phyloP scores from a whole-genome alignment of 53 echinoderm and acorn worm species.

The Paracentrotus lividus region DNA sequence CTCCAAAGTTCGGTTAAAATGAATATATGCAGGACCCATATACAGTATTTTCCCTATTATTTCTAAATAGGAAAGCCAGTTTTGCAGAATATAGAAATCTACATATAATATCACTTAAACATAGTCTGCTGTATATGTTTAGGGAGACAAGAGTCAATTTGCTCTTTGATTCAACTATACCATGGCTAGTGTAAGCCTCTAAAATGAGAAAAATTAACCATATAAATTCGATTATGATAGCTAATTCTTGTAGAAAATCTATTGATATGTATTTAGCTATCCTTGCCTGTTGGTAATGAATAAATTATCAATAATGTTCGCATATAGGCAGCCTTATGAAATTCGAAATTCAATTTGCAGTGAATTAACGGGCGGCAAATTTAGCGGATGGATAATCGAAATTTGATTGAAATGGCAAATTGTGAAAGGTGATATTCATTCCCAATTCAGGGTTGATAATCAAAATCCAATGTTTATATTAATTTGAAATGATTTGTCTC shows the following conservation, averaged over 20 bases:
- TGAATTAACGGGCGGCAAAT: background rate
- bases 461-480: background rate
- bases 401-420: background rate
- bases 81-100: no score
- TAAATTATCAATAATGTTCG: background rate
- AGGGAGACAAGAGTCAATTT: no score
- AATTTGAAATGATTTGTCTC: slow-evolving; percentile 11
- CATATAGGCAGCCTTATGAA: background rate
- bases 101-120: no score
- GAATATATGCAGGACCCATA: no score
- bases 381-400: slow-evolving; percentile 11
- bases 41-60: no score
- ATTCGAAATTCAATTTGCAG: background rate
- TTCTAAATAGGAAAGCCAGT: no score
- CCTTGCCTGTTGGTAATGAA: slow-evolving; percentile 21
- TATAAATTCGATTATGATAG: background rate
- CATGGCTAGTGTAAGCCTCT: no score
- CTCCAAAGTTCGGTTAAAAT: no score
- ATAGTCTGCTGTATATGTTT: no score
- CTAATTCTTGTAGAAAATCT: background rate
- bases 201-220: background rate
- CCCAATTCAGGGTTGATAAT: background rate
- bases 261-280: background rate
- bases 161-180: no score
- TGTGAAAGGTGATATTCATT: slow-evolving; percentile 1